A percentile compares a stretch with the other conserved stretches of the same genome.
Conservation (phyloP, 2,888 invertebrate species). For the Temnothorax rugatulus region DNA sequence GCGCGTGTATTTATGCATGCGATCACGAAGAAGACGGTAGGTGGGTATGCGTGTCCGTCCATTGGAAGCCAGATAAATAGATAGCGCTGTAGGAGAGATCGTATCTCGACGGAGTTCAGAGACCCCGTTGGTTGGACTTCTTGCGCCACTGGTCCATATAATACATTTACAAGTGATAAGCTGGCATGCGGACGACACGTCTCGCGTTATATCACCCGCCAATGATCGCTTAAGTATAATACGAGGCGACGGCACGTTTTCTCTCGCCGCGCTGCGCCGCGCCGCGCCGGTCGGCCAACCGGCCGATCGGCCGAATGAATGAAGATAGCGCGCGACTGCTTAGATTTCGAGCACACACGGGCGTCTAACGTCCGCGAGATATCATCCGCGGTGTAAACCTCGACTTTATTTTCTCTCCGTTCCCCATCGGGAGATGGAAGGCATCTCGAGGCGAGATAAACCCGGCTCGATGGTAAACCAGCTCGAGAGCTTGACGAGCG, state of each 20-base stretch:
- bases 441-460: conserved; percentile 15
- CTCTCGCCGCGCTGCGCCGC: neutral
- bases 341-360: conserved; percentile 34
- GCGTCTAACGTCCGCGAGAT: conserved; percentile 4
- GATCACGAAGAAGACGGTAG: conserved; percentile 47
- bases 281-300: neutral
- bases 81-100: conserved; percentile 68
- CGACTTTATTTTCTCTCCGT: conserved; percentile 16
- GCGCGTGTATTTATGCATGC: conserved; percentile 64
- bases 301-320: conserved; percentile 36
- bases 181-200: conserved; percentile 69
- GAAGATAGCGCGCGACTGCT: conserved; percentile 23
- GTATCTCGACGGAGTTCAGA: conserved; percentile 76
- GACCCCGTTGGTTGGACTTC: conserved; percentile 75
- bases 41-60: conserved; percentile 64
- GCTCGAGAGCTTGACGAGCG: conserved; percentile 23
- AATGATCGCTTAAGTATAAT: conserved; percentile 66
- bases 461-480: neutral
- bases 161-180: conserved; percentile 78
- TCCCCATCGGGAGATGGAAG: conserved; percentile 12
- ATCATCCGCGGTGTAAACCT: conserved; percentile 15
- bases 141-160: conserved; percentile 78
- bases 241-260: conserved; percentile 33
- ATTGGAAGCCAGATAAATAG: conserved; percentile 72
- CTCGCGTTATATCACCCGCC: conserved; percentile 65